Conservation (phyloP, 2,113 vertebrate species). For the Nymphicus hollandicus region DNA sequence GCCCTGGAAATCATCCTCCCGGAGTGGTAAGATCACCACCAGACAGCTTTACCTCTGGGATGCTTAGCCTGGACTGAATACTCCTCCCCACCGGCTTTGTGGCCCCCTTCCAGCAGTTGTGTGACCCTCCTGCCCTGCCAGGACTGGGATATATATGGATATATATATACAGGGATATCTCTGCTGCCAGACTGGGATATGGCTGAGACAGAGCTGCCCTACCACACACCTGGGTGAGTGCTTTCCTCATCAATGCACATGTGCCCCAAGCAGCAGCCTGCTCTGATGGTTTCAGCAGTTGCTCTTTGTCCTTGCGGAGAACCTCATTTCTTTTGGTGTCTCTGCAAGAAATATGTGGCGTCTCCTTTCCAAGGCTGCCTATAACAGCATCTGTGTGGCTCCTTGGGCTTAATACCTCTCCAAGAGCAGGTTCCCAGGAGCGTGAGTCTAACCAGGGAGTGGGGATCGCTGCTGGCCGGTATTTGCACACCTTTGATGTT, state of each 20-base stretch:
- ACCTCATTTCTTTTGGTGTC: neutral
- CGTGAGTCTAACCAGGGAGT: rapidly evolving
- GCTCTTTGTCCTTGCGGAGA: neutral
- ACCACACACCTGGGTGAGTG: rapidly evolving
- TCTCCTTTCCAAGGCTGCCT: neutral
- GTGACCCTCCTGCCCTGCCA: rapidly evolving
- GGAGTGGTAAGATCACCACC: neutral
- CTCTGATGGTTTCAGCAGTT: rapidly evolving
- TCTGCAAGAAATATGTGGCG: rapidly evolving
- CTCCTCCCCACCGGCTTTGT: neutral
- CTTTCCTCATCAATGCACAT: neutral
- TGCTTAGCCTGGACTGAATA: neutral
- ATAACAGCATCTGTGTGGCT: rapidly evolving
- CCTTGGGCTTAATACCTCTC: neutral
- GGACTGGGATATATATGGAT: no score
- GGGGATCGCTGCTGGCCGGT: rapidly evolving
- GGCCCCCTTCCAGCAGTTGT: neutral
- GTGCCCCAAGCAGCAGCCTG: neutral
- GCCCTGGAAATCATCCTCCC: neutral
- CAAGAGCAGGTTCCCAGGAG: neutral
- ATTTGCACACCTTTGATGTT: neutral
- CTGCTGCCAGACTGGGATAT: neutral
- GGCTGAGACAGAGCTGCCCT: neutral
- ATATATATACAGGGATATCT: no score
- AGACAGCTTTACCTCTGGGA: neutral